Base-by-base conservation (phyloP, 2,888 invertebrate species). In the Platycheirus albimanus region DNA sequence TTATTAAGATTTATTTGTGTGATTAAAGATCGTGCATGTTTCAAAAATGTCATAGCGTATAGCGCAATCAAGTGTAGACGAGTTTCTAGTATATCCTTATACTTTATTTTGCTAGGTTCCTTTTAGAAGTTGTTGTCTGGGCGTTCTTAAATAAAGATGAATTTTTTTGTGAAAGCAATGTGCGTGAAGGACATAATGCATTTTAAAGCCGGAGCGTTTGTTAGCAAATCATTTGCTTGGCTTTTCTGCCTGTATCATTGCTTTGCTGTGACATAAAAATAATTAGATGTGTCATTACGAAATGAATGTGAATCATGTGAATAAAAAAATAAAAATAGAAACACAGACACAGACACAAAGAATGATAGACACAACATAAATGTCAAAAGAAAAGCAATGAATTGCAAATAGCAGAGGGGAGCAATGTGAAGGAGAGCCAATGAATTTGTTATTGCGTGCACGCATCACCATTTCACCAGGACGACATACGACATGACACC, bases 261-360 rank as follows among this genome's bases (percentile, higher is more conserved):
- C 7, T n/a, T n/a, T 13, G 38, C 19, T 41, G 28, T 69, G 49
- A 28, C 67, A 63, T 36, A 43, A 47, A 79, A 74, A 79, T 74
- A 74, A 80, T 80, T 70, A 76, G 58, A 70, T 58, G 69, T 69
- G 63, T 20, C 71, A 71, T 78, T 78, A 66, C 56, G 36, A 36
- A 58, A 41, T 19, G 19, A 33, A 66, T 52, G 7, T 56, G 41
- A 56, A 66, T 8, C n/a, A n/a, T n/a, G n/a, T n/a, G n/a, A n/a
- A n/a, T n/a, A n/a, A 4, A 10, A 13, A 13, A 38, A 41, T 5
- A n/a, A 8, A 24, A 7, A 41, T n/a, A 4, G 24, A 13, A 13
- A 10, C 10, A 36, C 7, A 15, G 13, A 51, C 10, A 28, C 2
- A 49, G 17, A 52, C 15, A 11, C 10, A 45, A 41, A 72, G 15